Evolutionary conservation across 2,797 vertebrate species (phyloP), one percentile per base, ranked within the genome.

Genomic region (Sphenopsis melanotis): DNA sequence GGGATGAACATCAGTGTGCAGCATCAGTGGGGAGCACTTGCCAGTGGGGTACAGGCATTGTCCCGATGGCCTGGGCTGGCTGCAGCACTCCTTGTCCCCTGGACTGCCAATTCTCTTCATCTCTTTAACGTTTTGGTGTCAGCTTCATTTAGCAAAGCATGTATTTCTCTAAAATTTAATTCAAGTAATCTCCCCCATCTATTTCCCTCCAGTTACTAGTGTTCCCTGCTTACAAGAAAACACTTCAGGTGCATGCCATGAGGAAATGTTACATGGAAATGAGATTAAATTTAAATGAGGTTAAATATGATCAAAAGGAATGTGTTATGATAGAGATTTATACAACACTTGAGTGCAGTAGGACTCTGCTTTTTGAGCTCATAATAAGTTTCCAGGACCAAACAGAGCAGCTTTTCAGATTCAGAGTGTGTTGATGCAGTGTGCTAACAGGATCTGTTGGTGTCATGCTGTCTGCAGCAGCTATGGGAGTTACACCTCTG

Each of bases 171-270:
- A 36, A 57, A 69, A 24, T 47, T 6, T 39, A 39, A 47, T 27
- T 39, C 21, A 46, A 34, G 27, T 56, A 0, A 3, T 57, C 22
- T 10, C 22, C 16, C 32, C n/a, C 12, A 1, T 14, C 39, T 57
- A 83, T 36, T 59, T n/a, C 7, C 10, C 15, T 24, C 4, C 26
- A 7, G 3, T 20, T 47, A 19, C 4, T 12, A 6, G 60, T 42
- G 11, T 30, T 64, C 10, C 59, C 60, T 47, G 36, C 47, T 59
- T 77, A 8, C 65, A 36, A 44, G 47, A 36, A 57, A 74, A 78
- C 44, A 7, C 9, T 15, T 0, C 7, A 4, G 6, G 24, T 70
- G 24, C 18, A 3, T 1, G 2, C 37, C 9, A 2, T 7, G 15
- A 66, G 52, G 37, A 57, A 70, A 42, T 37, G 19, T 32, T 41